phyloP scores from a whole-genome alignment of 1,140 invertebrate genomes.

The Oncopeltus fasciatus region DNA sequence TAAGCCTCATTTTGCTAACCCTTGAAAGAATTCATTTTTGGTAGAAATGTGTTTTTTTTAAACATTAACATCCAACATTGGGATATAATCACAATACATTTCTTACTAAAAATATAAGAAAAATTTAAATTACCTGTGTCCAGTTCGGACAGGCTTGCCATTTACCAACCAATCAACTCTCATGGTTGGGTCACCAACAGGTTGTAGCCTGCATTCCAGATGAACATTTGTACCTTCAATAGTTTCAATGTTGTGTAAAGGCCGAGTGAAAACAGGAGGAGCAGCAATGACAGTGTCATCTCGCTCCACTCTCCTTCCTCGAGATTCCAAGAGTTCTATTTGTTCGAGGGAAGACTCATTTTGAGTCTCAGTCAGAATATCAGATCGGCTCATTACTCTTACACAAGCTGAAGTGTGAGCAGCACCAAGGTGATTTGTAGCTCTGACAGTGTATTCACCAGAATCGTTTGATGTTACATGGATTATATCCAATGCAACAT shows the following conservation, averaged over 20 bases:
- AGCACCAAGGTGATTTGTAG: constrained; percentile 81
- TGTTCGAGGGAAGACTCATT: constrained; percentile 88
- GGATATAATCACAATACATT: too few species aligned
- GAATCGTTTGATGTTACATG: constrained; percentile 75
- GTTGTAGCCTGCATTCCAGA: constrained; percentile 80
- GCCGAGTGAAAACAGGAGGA: constrained; percentile 70
- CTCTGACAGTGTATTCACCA: constrained; percentile 84
- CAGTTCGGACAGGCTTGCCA: constrained; percentile 65
- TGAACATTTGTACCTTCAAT: constrained; percentile 85
- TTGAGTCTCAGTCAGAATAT: constrained; percentile 83
- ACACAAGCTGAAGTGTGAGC: constrained; percentile 84
- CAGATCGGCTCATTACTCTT: constrained; percentile 63
- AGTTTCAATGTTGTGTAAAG: constrained; percentile 79
- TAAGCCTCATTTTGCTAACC: too few species aligned
- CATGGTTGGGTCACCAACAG: constrained; percentile 89
- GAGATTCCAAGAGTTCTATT: constrained; percentile 82
- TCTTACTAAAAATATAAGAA: constrained; percentile 1
- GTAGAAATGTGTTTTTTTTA: too few species aligned
- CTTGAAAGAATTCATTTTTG: too few species aligned
- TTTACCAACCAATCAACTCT: constrained; percentile 95
- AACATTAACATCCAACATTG: too few species aligned
- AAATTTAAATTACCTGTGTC: constrained; percentile 14
- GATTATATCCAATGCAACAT: constrained; percentile 79
- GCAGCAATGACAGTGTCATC: constrained; percentile 68
- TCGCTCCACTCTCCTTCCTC: constrained; percentile 48